Conservation (phyloP, 92 coral and sea anemone species). For the Desmophyllum pertusum region DNA sequence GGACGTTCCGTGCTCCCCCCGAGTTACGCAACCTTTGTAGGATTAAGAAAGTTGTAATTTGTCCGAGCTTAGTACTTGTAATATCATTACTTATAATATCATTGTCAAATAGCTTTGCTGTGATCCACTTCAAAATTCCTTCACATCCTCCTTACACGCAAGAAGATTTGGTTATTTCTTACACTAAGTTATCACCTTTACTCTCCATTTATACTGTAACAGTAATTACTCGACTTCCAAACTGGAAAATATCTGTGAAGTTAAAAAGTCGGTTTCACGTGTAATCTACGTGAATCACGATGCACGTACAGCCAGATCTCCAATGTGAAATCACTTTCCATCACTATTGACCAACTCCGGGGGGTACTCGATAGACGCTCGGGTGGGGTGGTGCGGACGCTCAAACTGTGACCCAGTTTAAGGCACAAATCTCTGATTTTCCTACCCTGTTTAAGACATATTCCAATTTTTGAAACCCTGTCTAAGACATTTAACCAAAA, state of each 20-base stretch:
- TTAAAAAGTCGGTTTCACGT: background rate
- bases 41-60: background rate
- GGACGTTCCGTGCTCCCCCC: background rate
- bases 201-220: background rate
- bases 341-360: no score
- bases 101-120: conserved; percentile 14
- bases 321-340: no score
- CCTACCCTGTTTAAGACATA: no score
- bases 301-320: no score
- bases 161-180: background rate
- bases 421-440: no score
- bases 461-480: no score
- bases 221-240: background rate
- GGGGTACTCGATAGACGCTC: no score
- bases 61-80: background rate
- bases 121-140: background rate
- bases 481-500: no score
- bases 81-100: no score
- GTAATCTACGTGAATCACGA: background rate
- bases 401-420: no score
- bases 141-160: background rate
- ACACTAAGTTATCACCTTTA: background rate
- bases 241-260: no score
- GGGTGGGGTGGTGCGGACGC: no score
- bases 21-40: background rate